Base-by-base conservation (phyloP, 2,113 vertebrate species). In the Ciconia stormi region DNA sequence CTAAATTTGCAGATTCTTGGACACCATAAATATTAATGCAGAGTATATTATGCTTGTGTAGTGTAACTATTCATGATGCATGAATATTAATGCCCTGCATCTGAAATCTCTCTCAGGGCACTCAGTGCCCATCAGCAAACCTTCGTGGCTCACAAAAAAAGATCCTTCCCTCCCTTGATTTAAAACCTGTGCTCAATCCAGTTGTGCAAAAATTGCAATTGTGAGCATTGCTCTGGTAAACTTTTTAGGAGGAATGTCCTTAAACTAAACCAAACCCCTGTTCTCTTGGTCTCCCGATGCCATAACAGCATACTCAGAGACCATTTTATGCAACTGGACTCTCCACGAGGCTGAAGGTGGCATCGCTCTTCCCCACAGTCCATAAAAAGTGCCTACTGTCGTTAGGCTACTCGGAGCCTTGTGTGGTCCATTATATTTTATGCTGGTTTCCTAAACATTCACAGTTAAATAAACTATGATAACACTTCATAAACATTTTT, bases 401-500 rank as follows among this genome's bases (percentile, higher is more conserved):
- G 15, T 14, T 59, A 90, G 91, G 87, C 94, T 94, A 73, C 94
- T 71, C 13, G 0, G 89, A 97, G 94, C 96, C 96, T 95, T 99
- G 99, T 99, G 99, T 99, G 99, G 99, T 99, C 99, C 93, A 52
- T 95, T 95, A 88, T 93, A 87, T 97, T 97, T 98, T 95, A 95
- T 87, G 92, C 92, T 17, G 76, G 96, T 97, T 97, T 97, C 97
- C 96, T 97, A 98, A 98, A 98, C 98, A 98, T 89, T 93, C 95
- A 71, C 87, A 66, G 95, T 98, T 98, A 98, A 98, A 98, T 98
- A 98, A 99, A 98, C 96, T 91, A 82, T 96, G 98, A 99, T 99
- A 98, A 98, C 98, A 98, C 98, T 98, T 98, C 98, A 98, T 98
- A 98, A 99, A 99, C 98, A 98, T 97, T 98, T 98, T 98, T 95